Conservation (phyloP, 53 echinoderm and acorn worm genomes). For the Echinometra lucunter region DNA sequence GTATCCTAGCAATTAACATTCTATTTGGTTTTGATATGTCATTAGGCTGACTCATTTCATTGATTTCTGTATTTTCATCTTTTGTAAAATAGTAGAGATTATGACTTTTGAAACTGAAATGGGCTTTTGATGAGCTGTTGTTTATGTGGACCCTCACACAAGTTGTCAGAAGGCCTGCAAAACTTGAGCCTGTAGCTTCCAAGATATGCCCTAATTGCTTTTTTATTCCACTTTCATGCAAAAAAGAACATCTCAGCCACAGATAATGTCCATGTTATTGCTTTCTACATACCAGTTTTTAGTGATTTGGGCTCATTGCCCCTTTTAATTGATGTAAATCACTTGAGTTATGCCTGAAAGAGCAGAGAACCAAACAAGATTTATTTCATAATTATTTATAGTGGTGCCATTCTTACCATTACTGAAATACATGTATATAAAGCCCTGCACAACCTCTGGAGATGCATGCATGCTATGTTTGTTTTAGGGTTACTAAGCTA, state of each 20-base stretch:
- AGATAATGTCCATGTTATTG: neutral
- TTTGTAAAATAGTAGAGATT: neutral
- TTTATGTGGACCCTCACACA: neutral
- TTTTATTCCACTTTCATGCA: too few relatives aligned
- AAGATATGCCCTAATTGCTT: neutral
- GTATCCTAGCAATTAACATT: neutral
- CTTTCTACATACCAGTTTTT: neutral
- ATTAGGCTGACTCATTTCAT: neutral
- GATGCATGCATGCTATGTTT: neutral
- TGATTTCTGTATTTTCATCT: neutral
- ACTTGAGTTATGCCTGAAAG: neutral
- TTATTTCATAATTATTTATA: neutral
- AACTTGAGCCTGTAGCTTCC: neutral
- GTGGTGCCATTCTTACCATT: too few relatives aligned
- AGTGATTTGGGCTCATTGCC: neutral
- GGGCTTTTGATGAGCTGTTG: neutral
- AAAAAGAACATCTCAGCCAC: neutral
- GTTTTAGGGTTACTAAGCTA: slow-evolving; percentile 49
- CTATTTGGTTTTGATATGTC: neutral
- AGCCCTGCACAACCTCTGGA: neutral
- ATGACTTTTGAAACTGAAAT: too few relatives aligned
- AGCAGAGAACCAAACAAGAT: neutral
- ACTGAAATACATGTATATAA: neutral
- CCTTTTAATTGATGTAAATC: neutral
- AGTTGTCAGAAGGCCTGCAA: too few relatives aligned